These are phyloP conservation scores for Ectobius pallidus DNA, from an alignment of 2,888 invertebrate species.

Conservation along the genomic window DNA sequence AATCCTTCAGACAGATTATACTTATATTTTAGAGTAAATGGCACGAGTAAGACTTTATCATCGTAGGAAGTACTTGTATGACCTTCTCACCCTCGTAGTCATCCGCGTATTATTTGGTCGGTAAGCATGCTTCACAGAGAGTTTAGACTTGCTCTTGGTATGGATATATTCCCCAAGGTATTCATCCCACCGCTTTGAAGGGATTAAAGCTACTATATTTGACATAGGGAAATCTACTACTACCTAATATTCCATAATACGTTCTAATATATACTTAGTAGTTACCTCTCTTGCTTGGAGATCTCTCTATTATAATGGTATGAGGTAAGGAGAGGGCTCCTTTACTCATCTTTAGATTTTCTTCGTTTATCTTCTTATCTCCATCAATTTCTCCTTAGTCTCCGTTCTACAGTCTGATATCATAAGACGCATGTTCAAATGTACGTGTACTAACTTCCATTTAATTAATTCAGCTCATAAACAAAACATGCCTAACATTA, in stretches of 20 bases:
- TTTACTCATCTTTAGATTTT: slow-evolving; percentile 14
- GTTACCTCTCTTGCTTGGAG: slow-evolving; percentile 21
- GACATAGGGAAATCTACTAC: slow-evolving; percentile 27
- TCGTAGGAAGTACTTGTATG: background rate
- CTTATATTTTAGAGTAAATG: background rate
- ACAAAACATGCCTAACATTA: too few relatives aligned
- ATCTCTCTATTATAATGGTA: background rate
- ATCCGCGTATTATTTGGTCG: slow-evolving; percentile 8
- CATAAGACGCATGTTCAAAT: background rate
- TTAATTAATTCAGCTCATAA: background rate
- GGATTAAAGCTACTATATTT: slow-evolving; percentile 56
- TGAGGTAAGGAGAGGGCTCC: background rate
- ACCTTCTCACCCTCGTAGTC: background rate
- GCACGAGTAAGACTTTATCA: background rate
- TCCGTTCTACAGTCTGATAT: background rate
- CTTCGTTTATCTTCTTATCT: slow-evolving; percentile 21
- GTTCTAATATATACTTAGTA: background rate
- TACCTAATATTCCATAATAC: slow-evolving; percentile 27
- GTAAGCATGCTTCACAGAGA: background rate
- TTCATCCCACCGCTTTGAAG: slow-evolving; percentile 58
- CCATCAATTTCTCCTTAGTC: background rate
- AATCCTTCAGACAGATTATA: too few relatives aligned
- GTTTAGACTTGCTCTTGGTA: background rate
- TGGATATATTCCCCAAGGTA: slow-evolving; percentile 52
- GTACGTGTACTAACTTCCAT: background rate